These are phyloP conservation scores for Synergus laeviventris DNA, from an alignment of 2,888 invertebrate species.

Conservation along the genomic window DNA sequence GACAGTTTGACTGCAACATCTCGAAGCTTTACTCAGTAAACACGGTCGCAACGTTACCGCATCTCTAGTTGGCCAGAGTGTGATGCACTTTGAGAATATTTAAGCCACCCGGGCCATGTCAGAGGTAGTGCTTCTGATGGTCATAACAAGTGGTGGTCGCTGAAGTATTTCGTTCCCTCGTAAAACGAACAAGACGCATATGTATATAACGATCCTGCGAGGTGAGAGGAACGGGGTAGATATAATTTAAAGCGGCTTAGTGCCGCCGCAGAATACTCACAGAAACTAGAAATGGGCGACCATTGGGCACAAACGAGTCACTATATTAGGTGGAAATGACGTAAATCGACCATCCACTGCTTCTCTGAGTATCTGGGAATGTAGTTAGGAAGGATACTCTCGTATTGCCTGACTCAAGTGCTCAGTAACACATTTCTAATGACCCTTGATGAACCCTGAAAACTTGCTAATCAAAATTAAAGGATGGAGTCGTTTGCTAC, in stretches of 20 bases:
- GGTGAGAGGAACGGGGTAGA: conserved; percentile 34
- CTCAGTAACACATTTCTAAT: not conserved
- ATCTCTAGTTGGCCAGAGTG: conserved; percentile 57
- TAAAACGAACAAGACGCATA: conserved; percentile 60
- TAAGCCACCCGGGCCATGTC: conserved; percentile 51
- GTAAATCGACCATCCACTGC: conserved; percentile 42
- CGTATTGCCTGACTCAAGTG: not conserved
- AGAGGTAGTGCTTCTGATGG: conserved; percentile 48
- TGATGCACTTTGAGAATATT: conserved; percentile 63
- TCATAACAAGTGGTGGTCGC: conserved; percentile 53
- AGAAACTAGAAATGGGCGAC: conserved; percentile 46
- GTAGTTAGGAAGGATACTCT: not conserved
- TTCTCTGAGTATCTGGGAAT: not conserved
- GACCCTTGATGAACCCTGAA: not conserved
- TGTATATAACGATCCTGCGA: conserved; percentile 48
- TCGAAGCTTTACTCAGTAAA: conserved; percentile 57
- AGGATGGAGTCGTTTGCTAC: not conserved
- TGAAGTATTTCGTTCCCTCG: conserved; percentile 56
- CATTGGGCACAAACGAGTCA: conserved; percentile 39
- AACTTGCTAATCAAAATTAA: not conserved
- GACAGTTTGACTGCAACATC: conserved; percentile 41
- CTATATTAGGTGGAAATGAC: conserved; percentile 46
- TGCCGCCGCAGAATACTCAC: conserved; percentile 46
- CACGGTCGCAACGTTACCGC: conserved; percentile 58
- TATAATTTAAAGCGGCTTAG: conserved; percentile 50